These are phyloP conservation scores for Todiramphus saurophagus DNA, from an alignment of 2,113 vertebrate genomes.

Conservation along the genomic window DNA sequence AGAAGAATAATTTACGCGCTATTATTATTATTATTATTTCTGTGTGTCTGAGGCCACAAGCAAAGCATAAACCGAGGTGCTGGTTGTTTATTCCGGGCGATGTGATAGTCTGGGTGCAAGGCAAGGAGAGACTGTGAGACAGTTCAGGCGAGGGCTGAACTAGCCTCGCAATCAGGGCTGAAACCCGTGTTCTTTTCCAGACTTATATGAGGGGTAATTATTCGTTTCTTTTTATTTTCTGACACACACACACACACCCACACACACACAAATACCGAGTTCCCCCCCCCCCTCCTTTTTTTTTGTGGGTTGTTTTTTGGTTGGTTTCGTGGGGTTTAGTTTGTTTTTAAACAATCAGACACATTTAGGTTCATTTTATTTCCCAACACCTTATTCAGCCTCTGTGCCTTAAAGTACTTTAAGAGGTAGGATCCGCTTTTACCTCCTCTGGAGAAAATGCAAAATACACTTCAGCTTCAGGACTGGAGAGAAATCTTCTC, in stretches of 20 bases:
- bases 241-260: too few relatives aligned
- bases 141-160: constrained; percentile 10
- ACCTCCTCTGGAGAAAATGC: neutral
- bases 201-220: neutral
- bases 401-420: neutral
- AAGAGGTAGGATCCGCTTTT: neutral
- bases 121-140: neutral
- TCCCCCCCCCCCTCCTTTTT: accelerated
- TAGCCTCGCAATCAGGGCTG: neutral
- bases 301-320: too few relatives aligned
- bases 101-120: neutral
- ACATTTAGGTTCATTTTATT: neutral
- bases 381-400: neutral
- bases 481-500: neutral
- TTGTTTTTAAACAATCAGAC: neutral
- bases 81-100: neutral
- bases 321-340: too few relatives aligned
- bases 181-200: neutral
- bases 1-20: neutral
- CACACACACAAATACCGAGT: too few relatives aligned
- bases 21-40: neutral
- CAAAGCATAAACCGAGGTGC: neutral
- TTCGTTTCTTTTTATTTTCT: neutral
- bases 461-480: neutral
- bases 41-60: neutral